Evolutionary conservation across 2,113 vertebrate genomes (phyloP), one percentile per base, ranked within the genome.

Genomic region (Chelonoidis abingdonii): DNA sequence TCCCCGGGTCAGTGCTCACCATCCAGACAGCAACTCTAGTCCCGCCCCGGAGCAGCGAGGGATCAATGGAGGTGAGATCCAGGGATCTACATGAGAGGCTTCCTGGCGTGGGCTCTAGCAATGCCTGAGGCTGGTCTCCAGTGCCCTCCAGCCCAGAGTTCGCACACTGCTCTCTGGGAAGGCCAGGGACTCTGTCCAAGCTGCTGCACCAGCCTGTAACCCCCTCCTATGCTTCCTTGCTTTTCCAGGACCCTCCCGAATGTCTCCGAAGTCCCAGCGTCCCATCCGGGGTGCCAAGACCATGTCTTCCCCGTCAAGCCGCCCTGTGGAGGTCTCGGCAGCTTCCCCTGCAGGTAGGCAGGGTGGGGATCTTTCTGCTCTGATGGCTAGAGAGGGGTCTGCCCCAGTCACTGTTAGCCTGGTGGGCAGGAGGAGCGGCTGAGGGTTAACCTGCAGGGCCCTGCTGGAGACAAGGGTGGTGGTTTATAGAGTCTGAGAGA

Each of bases 191-290:
- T 72, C 19, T 35, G 29, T 38, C 35, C 17, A n/a, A 72, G 65
- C 65, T 21, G 35, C n/a, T 22, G 19, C 65, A 72, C 19, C 17
- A 38, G n/a, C 4, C 65, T 21, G n/a, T 72, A 72, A 72, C 19
- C 19, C 35, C n/a, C 35, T 44, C 4, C 10, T 82, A 11, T 49
- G 56, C 72, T 44, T 84, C 59, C 7, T 92, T 44, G 44, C 44
- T 44, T 44, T 89, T 91, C 52, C 88, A 99, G 99, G 99, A 22
- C 98, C 99, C 81, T 96, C 98, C 85, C 98, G 99, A 97, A 99
- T 99, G 91, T 99, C 99, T 65, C 99, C 99, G 25, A 99, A 99
- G 98, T 98, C 99, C 86, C 99, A 99, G 97, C 98, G 99, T 94
- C 98, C 98, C 82, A 84, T 97, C 80, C 99, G 99, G 95, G 98